Conservation (phyloP, 2,797 vertebrate genomes). For the Falco novaeseelandiae region DNA sequence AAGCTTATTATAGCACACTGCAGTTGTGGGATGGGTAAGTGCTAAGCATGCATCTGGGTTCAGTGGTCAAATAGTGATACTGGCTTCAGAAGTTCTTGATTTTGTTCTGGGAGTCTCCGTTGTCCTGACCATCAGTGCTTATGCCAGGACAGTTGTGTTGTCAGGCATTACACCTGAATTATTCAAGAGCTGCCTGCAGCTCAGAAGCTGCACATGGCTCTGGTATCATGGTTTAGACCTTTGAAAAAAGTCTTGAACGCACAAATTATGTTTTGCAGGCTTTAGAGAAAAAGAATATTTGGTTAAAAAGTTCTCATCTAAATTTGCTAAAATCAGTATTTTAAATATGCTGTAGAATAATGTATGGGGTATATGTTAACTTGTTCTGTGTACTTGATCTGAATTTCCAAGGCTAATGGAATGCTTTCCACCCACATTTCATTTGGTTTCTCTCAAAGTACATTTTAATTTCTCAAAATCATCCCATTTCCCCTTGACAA, state of each 20-base stretch:
- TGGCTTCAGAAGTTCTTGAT: not conserved
- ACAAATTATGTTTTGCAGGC: not conserved
- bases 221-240: not conserved
- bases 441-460: constrained; percentile 42
- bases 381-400: constrained; percentile 1
- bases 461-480: constrained; percentile 59
- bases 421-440: constrained; percentile 62
- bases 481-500: constrained; percentile 45
- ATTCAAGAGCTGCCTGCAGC: not conserved
- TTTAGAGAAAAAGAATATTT: not conserved
- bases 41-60: not conserved
- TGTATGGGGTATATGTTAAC: not conserved
- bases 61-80: not conserved
- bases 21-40: not conserved
- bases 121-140: not conserved
- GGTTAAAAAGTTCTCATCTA: not conserved
- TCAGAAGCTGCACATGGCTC: not conserved
- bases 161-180: constrained; percentile 5
- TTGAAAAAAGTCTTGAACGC: not conserved
- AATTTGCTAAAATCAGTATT: not conserved
- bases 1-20: not conserved
- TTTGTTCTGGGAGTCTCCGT: not conserved
- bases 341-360: not conserved
- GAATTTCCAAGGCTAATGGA: constrained; percentile 62
- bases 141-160: not conserved